Evolutionary conservation across 37 sponge, comb jelly and placozoan species (phyloP), one percentile per base, ranked within the genome.

Genomic region (Diacarnus erythraeanus): DNA sequence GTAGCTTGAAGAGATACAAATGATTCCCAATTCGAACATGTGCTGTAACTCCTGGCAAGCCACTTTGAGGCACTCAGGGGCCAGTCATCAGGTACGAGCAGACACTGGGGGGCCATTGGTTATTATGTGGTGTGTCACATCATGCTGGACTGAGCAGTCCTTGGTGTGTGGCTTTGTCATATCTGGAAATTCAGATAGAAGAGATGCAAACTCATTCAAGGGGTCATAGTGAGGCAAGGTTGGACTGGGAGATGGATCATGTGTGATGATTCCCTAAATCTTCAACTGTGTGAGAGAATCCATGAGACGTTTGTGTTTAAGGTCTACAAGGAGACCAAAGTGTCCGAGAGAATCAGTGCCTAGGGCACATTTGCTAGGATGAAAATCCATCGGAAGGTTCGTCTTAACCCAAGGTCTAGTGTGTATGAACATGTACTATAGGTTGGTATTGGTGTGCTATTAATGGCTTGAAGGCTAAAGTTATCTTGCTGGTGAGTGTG

Each of bases 11-110:
- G 90, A 89, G 35, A 81, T 85, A 9, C 80, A 80, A 17, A 89
- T 66, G 76, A 89, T 89, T 25, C 80, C 84, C 23, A 83, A 80
- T 29, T 89, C 64, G 20, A 89, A 68, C 89, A 89, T 89, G 84
- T 83, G 84, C 20, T 89, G 69, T 36, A 89, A 83, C 76, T 89
- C 89, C 44, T 73, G 69, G 20, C 57, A 37, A n/a, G 89, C 84
- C 51, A 66, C 64, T 20, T 38, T 4, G 37, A 88, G 79, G 29
- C 79, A 77, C 3, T 88, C 89, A n/a, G 83, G 83, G 65, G 83
- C 60, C 27, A 88, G 61, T 40, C 83, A 67, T 70, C 88, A 36
- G 60, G 89, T 65, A 23, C 89, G 75, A 5, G 89, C 89, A 22
- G 79, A 74, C 51, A 78, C 84, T 42, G 84, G 89, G 21, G 89